Evolutionary conservation across 2,797 vertebrate genomes (phyloP).

Genomic region (Phataginus tetradactyla): DNA sequence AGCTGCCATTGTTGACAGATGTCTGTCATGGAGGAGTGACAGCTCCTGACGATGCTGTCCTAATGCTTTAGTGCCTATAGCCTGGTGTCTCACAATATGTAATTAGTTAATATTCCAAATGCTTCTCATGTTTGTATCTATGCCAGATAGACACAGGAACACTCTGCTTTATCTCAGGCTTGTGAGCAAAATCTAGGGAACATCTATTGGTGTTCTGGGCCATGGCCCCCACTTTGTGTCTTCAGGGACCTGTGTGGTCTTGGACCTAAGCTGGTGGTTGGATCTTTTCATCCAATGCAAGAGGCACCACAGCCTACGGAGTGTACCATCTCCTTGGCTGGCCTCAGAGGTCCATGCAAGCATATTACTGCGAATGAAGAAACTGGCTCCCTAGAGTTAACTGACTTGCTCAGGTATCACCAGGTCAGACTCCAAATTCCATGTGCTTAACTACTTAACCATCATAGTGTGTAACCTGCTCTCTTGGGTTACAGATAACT

Average conservation of each 20-base stretch:
- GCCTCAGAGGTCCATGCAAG: neutral
- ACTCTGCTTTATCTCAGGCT: neutral
- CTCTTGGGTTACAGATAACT: neutral
- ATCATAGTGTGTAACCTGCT: neutral
- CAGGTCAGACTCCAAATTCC: neutral
- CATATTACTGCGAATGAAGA: neutral
- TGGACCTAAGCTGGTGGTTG: neutral
- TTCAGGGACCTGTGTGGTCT: neutral
- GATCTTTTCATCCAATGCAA: neutral
- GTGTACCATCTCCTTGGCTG: neutral
- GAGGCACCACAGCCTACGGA: neutral
- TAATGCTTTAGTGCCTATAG: neutral
- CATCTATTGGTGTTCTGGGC: neutral
- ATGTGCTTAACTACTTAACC: neutral
- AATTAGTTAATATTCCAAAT: slow-evolving; percentile 23
- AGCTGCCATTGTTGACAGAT: slow-evolving; percentile 4
- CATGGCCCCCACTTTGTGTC: neutral
- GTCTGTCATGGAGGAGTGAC: neutral
- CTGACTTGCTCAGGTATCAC: neutral
- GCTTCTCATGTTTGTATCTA: neutral
- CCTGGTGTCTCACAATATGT: neutral
- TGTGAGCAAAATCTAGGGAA: neutral
- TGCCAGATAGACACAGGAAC: neutral
- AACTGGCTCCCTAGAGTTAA: neutral
- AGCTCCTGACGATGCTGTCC: neutral